phyloP scores from a whole-genome alignment of 37 sponge, comb jelly and placozoan species.

The Mnemiopsis leidyi region DNA sequence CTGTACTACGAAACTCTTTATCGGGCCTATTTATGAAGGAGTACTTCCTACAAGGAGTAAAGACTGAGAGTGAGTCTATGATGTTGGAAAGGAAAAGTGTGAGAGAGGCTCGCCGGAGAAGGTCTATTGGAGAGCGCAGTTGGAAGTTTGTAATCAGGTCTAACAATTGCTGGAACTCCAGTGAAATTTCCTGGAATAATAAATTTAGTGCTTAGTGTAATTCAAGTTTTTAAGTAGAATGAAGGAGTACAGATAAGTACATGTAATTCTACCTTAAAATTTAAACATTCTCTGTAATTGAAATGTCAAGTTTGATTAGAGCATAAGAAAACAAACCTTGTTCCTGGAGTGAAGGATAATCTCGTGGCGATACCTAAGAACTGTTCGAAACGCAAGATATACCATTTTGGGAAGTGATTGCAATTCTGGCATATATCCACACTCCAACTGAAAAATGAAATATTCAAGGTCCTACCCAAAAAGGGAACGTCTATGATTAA shows the following conservation, averaged over 20 bases:
- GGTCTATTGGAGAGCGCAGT: slow-evolving; percentile 6
- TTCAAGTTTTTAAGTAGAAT: no score
- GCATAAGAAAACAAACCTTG: neutral
- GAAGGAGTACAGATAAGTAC: no score
- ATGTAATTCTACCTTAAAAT: no score
- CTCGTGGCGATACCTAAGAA: neutral
- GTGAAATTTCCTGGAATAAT: neutral
- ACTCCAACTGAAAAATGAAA: slow-evolving; percentile 5
- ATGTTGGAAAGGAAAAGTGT: slow-evolving; percentile 16
- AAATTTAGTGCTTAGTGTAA: neutral
- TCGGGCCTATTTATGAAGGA: neutral
- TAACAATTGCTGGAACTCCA: neutral
- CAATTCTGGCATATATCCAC: slow-evolving; percentile 5
- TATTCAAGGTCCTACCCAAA: no score
- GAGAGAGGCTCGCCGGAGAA: neutral
- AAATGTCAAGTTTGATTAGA: no score
- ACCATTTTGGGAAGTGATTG: slow-evolving; percentile 13
- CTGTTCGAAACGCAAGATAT: slow-evolving; percentile 18
- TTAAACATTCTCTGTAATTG: no score
- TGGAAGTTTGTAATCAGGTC: slow-evolving; percentile 27
- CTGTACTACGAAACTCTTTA: neutral
- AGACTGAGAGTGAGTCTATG: neutral
- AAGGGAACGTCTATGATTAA: no score
- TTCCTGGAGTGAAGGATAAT: neutral
- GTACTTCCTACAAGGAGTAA: neutral